phyloP scores from a whole-genome alignment of 1,140 invertebrate genomes.

The Agraylea sexmaculata region DNA sequence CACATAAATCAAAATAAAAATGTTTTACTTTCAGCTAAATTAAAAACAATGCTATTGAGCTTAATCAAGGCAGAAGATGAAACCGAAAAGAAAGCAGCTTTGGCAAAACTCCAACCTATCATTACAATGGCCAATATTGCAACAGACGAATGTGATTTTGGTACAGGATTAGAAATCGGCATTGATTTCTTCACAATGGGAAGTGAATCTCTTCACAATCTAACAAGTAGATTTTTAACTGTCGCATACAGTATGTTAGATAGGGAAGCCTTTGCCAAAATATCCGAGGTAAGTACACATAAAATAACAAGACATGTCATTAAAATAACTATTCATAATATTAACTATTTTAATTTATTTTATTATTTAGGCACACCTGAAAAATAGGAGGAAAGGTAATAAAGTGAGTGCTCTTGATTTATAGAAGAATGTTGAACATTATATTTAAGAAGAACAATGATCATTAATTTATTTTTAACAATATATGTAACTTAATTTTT shows the following conservation, averaged over 20 bases:
- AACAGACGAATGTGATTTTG: slow-evolving; percentile 90
- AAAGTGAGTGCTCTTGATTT: slow-evolving; percentile 29
- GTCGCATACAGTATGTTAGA: slow-evolving; percentile 69
- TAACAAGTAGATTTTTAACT: slow-evolving; percentile 50
- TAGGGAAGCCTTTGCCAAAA: slow-evolving; percentile 60
- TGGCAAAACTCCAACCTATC: slow-evolving; percentile 60
- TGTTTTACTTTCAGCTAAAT: slow-evolving; percentile 43
- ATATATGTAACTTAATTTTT: slow-evolving; percentile 1
- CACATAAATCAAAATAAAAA: too few species aligned
- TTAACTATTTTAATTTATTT: slow-evolving; percentile 13
- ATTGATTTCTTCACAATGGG: slow-evolving; percentile 75
- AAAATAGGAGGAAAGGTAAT: slow-evolving; percentile 40
- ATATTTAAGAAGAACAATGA: background rate
- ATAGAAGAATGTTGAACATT: background rate
- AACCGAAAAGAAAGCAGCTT: slow-evolving; percentile 44
- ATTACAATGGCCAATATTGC: slow-evolving; percentile 76
- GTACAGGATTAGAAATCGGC: slow-evolving; percentile 78
- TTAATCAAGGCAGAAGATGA: slow-evolving; percentile 48
- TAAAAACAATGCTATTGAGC: slow-evolving; percentile 61
- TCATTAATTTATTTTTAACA: slow-evolving; percentile 3
- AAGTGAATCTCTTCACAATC: slow-evolving; percentile 51
- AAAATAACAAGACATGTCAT: slow-evolving; percentile 50
- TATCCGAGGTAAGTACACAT: slow-evolving; percentile 42
- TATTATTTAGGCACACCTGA: slow-evolving; percentile 44
- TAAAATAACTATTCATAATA: background rate